A percentile compares a stretch with the other conserved stretches of the same genome.
phyloP scores from a whole-genome alignment of 1,140 invertebrate species.

The Pinna nobilis region DNA sequence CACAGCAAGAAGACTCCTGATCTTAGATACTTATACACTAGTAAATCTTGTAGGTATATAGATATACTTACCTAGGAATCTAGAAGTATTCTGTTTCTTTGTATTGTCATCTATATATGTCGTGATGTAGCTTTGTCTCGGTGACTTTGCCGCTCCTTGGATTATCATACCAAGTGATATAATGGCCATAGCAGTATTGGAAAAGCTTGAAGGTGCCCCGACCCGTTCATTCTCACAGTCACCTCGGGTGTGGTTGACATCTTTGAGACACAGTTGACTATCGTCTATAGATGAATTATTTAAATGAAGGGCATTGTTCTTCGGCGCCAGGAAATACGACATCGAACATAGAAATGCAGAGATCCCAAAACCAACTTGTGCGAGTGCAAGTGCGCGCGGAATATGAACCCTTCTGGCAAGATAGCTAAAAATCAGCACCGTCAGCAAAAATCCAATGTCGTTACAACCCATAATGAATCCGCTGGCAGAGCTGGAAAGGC shows the following conservation, averaged over 20 bases:
- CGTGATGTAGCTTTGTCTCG: not conserved
- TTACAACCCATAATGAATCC: slow-evolving; percentile 27
- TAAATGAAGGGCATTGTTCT: too few relatives aligned
- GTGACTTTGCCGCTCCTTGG: not conserved
- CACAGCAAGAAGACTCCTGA: too few relatives aligned
- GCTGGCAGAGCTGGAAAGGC: slow-evolving; percentile 15
- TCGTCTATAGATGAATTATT: not conserved
- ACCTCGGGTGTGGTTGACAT: not conserved
- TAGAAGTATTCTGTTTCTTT: not conserved
- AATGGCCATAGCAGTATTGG: not conserved
- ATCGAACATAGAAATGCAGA: not conserved
- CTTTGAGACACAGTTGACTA: not conserved
- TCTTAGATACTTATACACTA: too few relatives aligned
- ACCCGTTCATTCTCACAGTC: not conserved
- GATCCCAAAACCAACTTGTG: not conserved
- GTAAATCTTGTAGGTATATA: too few relatives aligned
- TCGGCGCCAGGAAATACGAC: slow-evolving; percentile 3
- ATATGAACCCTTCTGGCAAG: slow-evolving; percentile 4
- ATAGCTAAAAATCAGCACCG: slow-evolving; percentile 7
- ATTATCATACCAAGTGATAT: slow-evolving; percentile 3
- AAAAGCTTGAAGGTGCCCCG: not conserved
- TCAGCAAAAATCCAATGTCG: slow-evolving; percentile 23
- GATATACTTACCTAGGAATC: slow-evolving; percentile 9
- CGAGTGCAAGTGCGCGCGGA: not conserved
- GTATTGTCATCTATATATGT: slow-evolving; percentile 16